These are phyloP conservation scores for Gasterosteus aculeatus DNA, from an alignment of 2,113 vertebrate species.

Conservation along the genomic window DNA sequence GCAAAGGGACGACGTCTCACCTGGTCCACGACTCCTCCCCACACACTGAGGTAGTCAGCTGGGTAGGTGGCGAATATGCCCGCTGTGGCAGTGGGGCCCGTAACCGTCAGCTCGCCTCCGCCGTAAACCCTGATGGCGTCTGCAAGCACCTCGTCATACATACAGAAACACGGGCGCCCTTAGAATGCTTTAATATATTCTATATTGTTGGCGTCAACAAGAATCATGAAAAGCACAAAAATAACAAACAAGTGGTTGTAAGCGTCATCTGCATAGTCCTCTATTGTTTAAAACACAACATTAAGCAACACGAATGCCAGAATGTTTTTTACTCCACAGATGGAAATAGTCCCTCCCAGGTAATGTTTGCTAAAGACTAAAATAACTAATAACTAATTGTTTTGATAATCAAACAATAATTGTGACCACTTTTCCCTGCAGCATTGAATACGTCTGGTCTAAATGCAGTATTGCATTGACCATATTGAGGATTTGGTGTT, in stretches of 20 bases:
- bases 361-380: not conserved
- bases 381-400: not conserved
- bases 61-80: conserved; percentile 87
- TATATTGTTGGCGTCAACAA: not conserved
- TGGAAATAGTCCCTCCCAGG: conserved; percentile 8
- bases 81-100: conserved; percentile 80
- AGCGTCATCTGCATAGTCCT: not conserved
- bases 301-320: not conserved
- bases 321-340: not conserved
- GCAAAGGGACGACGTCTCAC: conserved; percentile 50
- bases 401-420: not conserved
- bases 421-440: not conserved
- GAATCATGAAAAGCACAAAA: not conserved
- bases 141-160: conserved; percentile 41
- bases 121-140: conserved; percentile 79
- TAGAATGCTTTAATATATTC: not conserved
- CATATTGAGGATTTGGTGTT: too few relatives aligned
- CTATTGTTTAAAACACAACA: not conserved
- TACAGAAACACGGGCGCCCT: not conserved
- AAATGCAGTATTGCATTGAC: not conserved
- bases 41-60: conserved; percentile 77
- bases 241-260: not conserved
- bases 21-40: conserved; percentile 84
- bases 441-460: not conserved
- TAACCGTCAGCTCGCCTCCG: conserved; percentile 73